Evolutionary conservation across 2,797 vertebrate genomes (phyloP).

Genomic region (Anabacerthia variegaticeps): DNA sequence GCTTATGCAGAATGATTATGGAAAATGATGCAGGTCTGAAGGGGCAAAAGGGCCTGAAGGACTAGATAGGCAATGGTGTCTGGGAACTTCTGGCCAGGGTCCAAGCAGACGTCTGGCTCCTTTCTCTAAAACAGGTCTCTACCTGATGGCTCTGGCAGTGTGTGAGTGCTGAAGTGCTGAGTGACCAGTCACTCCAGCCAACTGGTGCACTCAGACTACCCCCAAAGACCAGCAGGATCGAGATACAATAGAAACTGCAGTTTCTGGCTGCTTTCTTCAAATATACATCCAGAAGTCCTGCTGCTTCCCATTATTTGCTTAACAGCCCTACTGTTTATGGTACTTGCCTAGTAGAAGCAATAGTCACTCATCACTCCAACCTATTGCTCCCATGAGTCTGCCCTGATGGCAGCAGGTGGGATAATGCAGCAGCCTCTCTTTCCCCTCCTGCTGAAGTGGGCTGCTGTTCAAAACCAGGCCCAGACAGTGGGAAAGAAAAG

Average conservation of each 20-base stretch:
- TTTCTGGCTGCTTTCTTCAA: not conserved
- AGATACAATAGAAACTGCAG: not conserved
- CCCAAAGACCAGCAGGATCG: not conserved
- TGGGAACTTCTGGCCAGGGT: not conserved
- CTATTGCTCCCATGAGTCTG: not conserved
- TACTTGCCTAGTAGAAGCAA: not conserved
- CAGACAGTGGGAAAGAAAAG: not conserved
- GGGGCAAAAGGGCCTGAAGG: not conserved
- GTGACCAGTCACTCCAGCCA: accelerated
- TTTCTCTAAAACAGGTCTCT: not conserved
- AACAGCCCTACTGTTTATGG: not conserved
- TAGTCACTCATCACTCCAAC: not conserved
- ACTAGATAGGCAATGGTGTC: not conserved
- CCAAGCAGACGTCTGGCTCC: not conserved
- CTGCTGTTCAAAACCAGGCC: not conserved
- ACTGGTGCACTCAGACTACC: not conserved
- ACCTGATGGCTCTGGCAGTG: not conserved
- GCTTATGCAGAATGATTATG: not conserved
- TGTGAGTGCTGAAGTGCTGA: not conserved
- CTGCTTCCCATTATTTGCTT: slow-evolving; percentile 10
- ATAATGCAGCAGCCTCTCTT: not conserved
- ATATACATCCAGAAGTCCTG: not conserved
- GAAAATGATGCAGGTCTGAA: not conserved
- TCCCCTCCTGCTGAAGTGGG: not conserved
- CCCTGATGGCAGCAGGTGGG: not conserved